Evolutionary conservation across 2,113 vertebrate species (phyloP).

Genomic region (Pogona vitticeps): DNA sequence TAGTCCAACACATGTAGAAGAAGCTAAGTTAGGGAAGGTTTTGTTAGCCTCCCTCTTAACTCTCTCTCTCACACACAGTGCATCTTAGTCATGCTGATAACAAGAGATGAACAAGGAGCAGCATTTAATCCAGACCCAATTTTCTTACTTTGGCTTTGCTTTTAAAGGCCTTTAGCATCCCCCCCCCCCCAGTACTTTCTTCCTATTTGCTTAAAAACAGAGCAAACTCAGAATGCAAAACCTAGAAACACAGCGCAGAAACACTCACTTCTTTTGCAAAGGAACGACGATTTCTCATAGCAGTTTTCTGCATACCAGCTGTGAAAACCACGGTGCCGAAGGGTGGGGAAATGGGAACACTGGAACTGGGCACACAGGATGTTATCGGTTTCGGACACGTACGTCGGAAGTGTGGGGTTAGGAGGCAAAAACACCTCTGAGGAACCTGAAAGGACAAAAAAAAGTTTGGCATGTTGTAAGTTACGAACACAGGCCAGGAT

Average conservation of each 20-base stretch:
- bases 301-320: constrained; percentile 97
- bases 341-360: constrained; percentile 87
- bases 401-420: constrained; percentile 80
- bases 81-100: too few relatives aligned
- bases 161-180: neutral
- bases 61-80: too few relatives aligned
- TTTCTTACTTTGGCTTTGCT: too few relatives aligned
- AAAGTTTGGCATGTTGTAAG: neutral
- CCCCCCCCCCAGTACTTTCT: too few relatives aligned
- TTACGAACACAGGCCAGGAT: neutral
- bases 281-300: constrained; percentile 93
- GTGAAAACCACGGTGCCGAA: constrained; percentile 90
- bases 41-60: too few relatives aligned
- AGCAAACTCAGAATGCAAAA: neutral
- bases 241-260: neutral
- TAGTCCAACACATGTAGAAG: too few relatives aligned
- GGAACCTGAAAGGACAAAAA: constrained; percentile 76
- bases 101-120: too few relatives aligned
- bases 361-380: constrained; percentile 95
- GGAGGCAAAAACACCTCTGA: constrained; percentile 94
- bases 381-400: constrained; percentile 85
- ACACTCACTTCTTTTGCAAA: constrained; percentile 94
- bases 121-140: too few relatives aligned
- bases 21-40: too few relatives aligned
- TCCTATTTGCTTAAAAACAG: accelerated